Conservation (phyloP, 2,797 vertebrate genomes). For the Adelosebastes latens region DNA sequence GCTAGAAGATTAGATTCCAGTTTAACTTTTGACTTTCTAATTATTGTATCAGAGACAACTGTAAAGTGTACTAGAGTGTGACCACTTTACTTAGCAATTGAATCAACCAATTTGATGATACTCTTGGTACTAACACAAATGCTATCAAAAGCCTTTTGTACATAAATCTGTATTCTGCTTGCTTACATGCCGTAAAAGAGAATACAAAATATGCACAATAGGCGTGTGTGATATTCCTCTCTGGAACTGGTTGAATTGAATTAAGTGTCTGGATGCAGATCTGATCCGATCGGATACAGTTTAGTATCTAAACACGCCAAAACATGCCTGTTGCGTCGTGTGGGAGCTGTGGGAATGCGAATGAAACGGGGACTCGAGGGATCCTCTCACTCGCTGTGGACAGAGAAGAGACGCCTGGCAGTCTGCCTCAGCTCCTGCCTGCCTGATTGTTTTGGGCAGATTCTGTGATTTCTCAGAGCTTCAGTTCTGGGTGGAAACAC, state of each 20-base stretch:
- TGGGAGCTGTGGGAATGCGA: constrained; percentile 42
- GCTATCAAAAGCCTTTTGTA: not conserved
- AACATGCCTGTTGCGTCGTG: constrained; percentile 35
- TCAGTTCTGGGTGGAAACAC: not conserved
- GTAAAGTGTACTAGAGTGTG: not conserved
- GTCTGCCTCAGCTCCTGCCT: constrained; percentile 18
- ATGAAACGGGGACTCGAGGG: constrained; percentile 28
- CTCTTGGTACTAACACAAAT: not conserved
- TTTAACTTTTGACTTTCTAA: not conserved
- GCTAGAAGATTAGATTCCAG: not conserved
- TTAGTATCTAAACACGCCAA: constrained; percentile 34
- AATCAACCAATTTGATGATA: not conserved
- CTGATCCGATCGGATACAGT: constrained; percentile 28
- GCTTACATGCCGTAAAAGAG: not conserved
- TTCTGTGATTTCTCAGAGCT: constrained; percentile 34
- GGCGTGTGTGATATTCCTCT: not conserved
- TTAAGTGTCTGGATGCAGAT: constrained; percentile 6
- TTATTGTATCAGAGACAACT: not conserved
- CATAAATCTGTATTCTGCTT: not conserved
- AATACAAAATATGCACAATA: not conserved
- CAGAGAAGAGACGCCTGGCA: constrained; percentile 35
- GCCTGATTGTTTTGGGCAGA: constrained; percentile 27
- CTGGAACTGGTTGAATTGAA: constrained; percentile 2
- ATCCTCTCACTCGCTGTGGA: constrained; percentile 23
- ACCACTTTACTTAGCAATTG: not conserved